phyloP scores from a whole-genome alignment of 2,113 vertebrate species.

The Argyrosomus japonicus region DNA sequence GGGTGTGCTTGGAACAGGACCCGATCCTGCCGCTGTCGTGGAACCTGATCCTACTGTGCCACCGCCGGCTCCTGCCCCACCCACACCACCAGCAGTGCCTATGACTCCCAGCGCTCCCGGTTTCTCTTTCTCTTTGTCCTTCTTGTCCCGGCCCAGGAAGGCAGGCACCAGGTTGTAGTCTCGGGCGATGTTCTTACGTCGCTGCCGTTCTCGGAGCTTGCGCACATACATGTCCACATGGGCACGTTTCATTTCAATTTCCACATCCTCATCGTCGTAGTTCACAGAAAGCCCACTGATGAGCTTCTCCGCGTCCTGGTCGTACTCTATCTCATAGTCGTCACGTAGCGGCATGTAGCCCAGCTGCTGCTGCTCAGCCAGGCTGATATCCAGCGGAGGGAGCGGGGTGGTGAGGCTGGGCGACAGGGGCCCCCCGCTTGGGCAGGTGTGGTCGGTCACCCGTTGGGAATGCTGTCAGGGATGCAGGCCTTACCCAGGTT shows the following conservation, averaged over 20 bases:
- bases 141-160: slow-evolving; percentile 93
- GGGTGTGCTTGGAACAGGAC: slow-evolving; percentile 64
- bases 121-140: slow-evolving; percentile 90
- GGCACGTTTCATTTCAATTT: slow-evolving; percentile 95
- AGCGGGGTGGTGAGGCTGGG: slow-evolving; percentile 95
- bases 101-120: slow-evolving; percentile 41
- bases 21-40: slow-evolving; percentile 30
- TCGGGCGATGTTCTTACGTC: slow-evolving; percentile 95
- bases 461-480: slow-evolving; percentile 96
- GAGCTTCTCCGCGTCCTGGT: slow-evolving; percentile 96
- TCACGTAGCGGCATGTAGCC: slow-evolving; percentile 98
- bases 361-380: slow-evolving; percentile 95
- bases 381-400: slow-evolving; percentile 91
- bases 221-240: slow-evolving; percentile 99
- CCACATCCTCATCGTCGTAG: slow-evolving; percentile 97
- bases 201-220: slow-evolving; percentile 92
- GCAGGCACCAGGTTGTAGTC: slow-evolving; percentile 94
- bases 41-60: slow-evolving; percentile 31
- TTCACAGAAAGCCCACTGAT: slow-evolving; percentile 97
- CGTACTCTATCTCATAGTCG: slow-evolving; percentile 97
- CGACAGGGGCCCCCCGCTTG: slow-evolving; percentile 91
- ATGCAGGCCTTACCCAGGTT: slow-evolving; percentile 99
- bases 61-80: slow-evolving; percentile 13
- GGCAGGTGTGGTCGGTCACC: slow-evolving; percentile 97
- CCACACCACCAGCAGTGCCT: slow-evolving; percentile 23